Conservation (phyloP, 2,113 vertebrate genomes). For the Oncorhynchus gorbuscha region DNA sequence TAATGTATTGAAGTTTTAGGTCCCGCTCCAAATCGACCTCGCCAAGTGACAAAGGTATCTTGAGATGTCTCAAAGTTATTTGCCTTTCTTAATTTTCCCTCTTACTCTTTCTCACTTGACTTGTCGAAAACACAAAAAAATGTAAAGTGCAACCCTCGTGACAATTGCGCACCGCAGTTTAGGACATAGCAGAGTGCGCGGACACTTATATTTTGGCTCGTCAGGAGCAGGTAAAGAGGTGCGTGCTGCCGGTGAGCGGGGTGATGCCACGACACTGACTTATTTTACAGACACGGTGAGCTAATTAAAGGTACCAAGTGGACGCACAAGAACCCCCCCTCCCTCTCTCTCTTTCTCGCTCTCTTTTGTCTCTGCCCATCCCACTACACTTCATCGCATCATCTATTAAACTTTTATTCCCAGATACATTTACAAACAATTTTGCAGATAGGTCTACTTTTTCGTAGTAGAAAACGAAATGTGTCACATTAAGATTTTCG, state of each 20-base stretch:
- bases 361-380: conserved; percentile 4
- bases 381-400: not conserved
- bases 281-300: conserved; percentile 56
- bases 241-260: conserved; percentile 4
- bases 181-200: conserved; percentile 29
- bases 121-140: conserved; percentile 4
- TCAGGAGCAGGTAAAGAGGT: not conserved
- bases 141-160: conserved; percentile 4
- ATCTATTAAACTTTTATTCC: not conserved
- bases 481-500: not conserved
- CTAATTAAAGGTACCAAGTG: conserved; percentile 70
- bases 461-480: not conserved
- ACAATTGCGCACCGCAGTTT: not conserved
- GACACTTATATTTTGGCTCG: conserved; percentile 29
- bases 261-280: conserved; percentile 46
- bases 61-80: not conserved
- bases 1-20: not conserved
- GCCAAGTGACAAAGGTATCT: conserved; percentile 1
- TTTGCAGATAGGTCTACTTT: not conserved
- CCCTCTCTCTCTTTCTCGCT: conserved; percentile 21
- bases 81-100: not conserved
- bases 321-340: conserved; percentile 58
- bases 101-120: conserved; percentile 10
- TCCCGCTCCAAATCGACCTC: conserved; percentile 5
- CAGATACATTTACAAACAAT: not conserved